Conservation (phyloP, 2,888 invertebrate species). For the Drosophila fulvimacula region DNA sequence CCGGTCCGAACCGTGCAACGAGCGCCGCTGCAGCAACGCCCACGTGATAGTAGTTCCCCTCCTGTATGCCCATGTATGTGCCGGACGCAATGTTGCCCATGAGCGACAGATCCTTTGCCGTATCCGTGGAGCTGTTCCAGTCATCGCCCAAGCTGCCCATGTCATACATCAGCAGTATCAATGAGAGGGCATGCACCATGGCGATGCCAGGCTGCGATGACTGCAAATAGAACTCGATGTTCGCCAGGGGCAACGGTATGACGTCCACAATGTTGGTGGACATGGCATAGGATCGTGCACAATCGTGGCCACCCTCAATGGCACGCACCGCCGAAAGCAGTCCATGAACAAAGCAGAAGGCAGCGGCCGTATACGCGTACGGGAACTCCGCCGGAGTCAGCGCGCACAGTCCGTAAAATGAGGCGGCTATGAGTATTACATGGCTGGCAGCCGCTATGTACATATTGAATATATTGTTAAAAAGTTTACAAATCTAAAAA, state of each 20-base stretch:
- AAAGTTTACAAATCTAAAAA: neutral
- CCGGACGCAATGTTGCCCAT: conserved; percentile 68
- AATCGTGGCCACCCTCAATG: conserved; percentile 5
- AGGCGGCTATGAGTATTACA: conserved; percentile 48
- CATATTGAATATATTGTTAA: neutral
- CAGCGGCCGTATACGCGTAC: conserved; percentile 64
- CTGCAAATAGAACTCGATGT: conserved; percentile 69
- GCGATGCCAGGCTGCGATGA: conserved; percentile 56
- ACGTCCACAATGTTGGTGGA: conserved; percentile 64
- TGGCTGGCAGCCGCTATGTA: conserved; percentile 12
- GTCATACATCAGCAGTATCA: conserved; percentile 71
- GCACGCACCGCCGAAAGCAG: conserved; percentile 52
- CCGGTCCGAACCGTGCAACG: conserved; percentile 27
- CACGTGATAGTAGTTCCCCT: conserved; percentile 52
- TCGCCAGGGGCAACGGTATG: conserved; percentile 67
- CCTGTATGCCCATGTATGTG: conserved; percentile 54
- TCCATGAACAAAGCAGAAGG: conserved; percentile 69
- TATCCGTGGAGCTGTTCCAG: conserved; percentile 50
- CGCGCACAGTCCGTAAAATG: conserved; percentile 54
- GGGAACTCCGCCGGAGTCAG: conserved; percentile 53
- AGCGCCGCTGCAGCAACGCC: conserved; percentile 52
- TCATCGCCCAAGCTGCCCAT: conserved; percentile 56
- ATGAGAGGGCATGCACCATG: conserved; percentile 64
- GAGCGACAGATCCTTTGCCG: conserved; percentile 65
- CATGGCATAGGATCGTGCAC: conserved; percentile 35